A percentile compares a stretch with the other conserved stretches of the same genome.
Conservation (phyloP, 2,797 vertebrate genomes). For the Characodon lateralis region DNA sequence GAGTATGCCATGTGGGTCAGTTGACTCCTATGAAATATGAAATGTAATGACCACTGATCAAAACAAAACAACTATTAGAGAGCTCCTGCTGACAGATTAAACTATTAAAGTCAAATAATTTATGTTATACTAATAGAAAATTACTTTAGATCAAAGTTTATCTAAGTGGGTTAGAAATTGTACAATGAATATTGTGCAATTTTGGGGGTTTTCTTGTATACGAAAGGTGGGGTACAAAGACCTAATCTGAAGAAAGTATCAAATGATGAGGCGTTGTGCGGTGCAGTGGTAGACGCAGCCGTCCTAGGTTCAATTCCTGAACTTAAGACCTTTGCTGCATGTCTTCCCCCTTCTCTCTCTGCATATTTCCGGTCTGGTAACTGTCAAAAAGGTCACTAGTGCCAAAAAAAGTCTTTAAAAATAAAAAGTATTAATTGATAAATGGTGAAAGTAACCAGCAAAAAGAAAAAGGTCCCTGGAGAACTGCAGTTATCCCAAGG, state of each 20-base stretch:
- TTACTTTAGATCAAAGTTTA: background rate
- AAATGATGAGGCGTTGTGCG: background rate
- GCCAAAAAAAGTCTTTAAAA: too few relatives aligned
- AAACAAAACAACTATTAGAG: background rate
- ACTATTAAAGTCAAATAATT: background rate
- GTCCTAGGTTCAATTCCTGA: too few relatives aligned
- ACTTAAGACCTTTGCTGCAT: too few relatives aligned
- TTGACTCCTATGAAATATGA: background rate
- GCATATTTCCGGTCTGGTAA: too few relatives aligned
- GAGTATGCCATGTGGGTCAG: background rate
- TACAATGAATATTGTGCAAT: background rate
- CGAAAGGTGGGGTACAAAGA: background rate
- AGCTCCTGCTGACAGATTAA: background rate
- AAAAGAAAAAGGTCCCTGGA: background rate
- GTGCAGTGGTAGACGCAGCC: too few relatives aligned
- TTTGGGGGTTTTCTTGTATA: background rate
- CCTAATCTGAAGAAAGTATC: background rate
- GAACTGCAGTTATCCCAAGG: background rate
- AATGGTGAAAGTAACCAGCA: background rate
- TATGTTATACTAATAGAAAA: background rate
- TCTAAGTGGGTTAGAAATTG: background rate
- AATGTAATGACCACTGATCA: background rate
- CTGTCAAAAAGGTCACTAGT: too few relatives aligned
- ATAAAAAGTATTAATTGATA: background rate
- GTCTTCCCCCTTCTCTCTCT: too few relatives aligned